Evolutionary conservation across 2,888 invertebrate species (phyloP), one percentile per base, ranked within the genome.

Genomic region (Pheosia tremula): DNA sequence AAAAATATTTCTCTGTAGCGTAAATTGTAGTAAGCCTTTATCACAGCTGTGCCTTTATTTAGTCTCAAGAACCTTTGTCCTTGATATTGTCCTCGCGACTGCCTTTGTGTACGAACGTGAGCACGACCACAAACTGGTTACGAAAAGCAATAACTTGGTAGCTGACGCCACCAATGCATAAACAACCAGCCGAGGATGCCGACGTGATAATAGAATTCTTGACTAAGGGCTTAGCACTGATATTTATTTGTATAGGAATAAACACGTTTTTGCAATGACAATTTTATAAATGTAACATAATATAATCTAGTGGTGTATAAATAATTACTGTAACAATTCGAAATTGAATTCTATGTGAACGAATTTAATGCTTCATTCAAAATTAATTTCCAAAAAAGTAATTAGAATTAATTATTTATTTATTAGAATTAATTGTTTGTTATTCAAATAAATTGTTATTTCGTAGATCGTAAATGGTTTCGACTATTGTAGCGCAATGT

Each of bases 121-220:
- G 62, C 57, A 57, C 64, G 58, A 74, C 73, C 72, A 71, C 66
- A 80, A 80, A 80, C 80, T 64, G 80, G 80, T 80, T 80, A 74
- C 70, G 43, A 71, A 80, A 79, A 75, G 79, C 73, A 64, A 76
- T 80, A 79, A 79, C 74, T 77, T 74, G 66, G 62, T 70, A 61
- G 60, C 69, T 68, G 68, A 75, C 78, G 78, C 80, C 85, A 81
- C 71, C 66, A 78, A 87, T 77, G 78, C 81, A 86, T 84, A 85
- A 87, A 84, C 75, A 78, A 75, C 76, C 54, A 59, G 62, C 56
- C 52, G 62, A 68, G 72, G 72, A 75, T 69, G 75, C 66, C 67
- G 76, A 72, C 56, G 64, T 59, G 77, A 75, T 80, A 79, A 77
- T 77, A 78, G 75, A 77, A 71, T 69, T 60, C 64, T 57, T 65